A percentile compares a stretch with the other conserved stretches of the same genome.
Conservation (phyloP, 2,113 vertebrate species). For the Vidua chalybeata region DNA sequence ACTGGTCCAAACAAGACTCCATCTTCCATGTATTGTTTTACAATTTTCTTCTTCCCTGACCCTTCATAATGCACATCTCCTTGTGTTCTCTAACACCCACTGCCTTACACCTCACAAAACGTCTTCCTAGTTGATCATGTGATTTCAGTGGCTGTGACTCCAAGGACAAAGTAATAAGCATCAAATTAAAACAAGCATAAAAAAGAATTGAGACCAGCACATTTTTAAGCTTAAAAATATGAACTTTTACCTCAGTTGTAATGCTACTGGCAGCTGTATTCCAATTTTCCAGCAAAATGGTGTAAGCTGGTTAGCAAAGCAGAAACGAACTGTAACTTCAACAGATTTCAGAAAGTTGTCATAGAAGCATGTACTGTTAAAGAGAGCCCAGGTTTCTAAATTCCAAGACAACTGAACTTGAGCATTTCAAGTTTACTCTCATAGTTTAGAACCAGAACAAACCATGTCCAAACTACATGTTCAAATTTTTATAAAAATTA, state of each 20-base stretch:
- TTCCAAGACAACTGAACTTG: constrained; percentile 6
- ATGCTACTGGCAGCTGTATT: not conserved
- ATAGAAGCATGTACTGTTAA: not conserved
- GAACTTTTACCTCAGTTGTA: not conserved
- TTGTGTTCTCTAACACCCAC: not conserved
- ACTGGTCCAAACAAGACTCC: not conserved
- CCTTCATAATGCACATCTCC: not conserved
- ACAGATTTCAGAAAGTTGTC: not conserved
- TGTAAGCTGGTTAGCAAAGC: not conserved
- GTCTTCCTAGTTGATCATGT: not conserved
- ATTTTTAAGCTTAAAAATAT: not conserved
- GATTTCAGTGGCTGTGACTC: not conserved
- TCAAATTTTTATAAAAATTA: constrained; percentile 80
- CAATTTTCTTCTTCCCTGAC: not conserved
- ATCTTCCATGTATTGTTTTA: not conserved
- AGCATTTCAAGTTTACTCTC: constrained; percentile 33
- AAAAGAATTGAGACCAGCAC: not conserved
- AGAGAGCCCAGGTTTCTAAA: not conserved
- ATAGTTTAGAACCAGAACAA: constrained; percentile 69
- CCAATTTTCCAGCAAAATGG: not conserved
- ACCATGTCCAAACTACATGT: constrained; percentile 75
- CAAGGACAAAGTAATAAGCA: not conserved
- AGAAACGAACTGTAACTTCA: not conserved
- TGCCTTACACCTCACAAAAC: not conserved
- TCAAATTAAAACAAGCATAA: not conserved